A percentile compares a stretch with the other conserved stretches of the same genome.
Conservation (phyloP, 2,113 vertebrate species). For the Azemiops feae region DNA sequence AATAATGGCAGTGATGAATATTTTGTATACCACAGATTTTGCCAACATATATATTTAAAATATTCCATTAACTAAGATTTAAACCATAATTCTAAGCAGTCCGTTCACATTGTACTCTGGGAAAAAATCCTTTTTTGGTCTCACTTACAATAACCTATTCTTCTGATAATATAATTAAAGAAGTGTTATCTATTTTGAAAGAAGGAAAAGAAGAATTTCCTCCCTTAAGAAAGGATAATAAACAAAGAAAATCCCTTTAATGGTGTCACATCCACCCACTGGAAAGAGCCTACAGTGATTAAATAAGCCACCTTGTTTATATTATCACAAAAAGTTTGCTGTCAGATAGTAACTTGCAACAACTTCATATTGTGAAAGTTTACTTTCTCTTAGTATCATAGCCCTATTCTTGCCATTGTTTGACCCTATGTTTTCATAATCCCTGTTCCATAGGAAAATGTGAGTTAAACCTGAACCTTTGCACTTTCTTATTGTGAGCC, state of each 20-base stretch:
- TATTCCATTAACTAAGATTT: background rate
- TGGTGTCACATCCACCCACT: conserved; percentile 40
- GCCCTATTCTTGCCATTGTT: background rate
- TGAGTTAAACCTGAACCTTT: background rate
- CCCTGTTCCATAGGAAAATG: background rate
- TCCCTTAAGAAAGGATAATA: conserved; percentile 8
- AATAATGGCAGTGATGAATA: conserved; percentile 29
- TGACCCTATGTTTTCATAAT: background rate
- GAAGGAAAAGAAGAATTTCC: conserved; percentile 16
- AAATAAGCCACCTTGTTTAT: conserved; percentile 27
- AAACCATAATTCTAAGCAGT: background rate
- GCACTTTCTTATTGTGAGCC: background rate
- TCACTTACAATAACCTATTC: conserved; percentile 9
- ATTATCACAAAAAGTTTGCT: background rate
- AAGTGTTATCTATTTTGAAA: conserved; percentile 9
- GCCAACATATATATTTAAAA: conserved; percentile 2
- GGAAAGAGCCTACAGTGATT: background rate
- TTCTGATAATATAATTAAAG: background rate
- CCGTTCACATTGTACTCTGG: conserved; percentile 10
- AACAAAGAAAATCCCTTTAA: conserved; percentile 14
- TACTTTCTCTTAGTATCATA: background rate
- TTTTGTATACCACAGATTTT: conserved; percentile 31
- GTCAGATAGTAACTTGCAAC: background rate
- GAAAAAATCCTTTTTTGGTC: background rate
- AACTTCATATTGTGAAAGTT: background rate